Base-by-base conservation (phyloP, 1,140 invertebrate genomes). In the Pantala flavescens region DNA sequence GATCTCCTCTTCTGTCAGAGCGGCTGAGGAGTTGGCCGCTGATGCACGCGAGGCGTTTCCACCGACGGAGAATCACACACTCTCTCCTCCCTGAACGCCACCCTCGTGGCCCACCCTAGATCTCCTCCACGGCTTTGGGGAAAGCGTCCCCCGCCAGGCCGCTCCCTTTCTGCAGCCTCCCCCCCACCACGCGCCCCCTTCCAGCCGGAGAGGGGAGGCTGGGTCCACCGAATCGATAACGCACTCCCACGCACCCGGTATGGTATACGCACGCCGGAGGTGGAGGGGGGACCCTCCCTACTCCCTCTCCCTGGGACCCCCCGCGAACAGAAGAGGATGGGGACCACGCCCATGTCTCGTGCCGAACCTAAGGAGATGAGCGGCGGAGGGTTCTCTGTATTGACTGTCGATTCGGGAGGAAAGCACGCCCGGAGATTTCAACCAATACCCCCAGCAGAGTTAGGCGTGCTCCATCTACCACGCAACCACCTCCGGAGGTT, bases 181-280 rank as follows among this genome's bases (percentile, higher is more conserved):
- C 49, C 16, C 49, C 49, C 49, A 63, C 49, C 12, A 3, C 49
- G 16, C 49, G 43, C 49, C 49, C 16, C n/a, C 49, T 21, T 63
- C 49, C 49, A 36, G 28, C 28, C 3, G 12, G 49, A 63, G 49
- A 63, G 49, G 49, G 49, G 49, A 63, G n/a, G 49, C 49, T 63
- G 49, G 49, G 49, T 63, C 49, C 49, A 63, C 49, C 49, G 49
- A 63, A 63, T 63, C 49, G 49, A 63, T 63, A 63, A 63, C 49
- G 49, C 49, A 63, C 49, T 7, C 49, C 49, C 49, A 63, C 49
- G 49, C 49, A 63, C 49, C 49, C 49, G 49, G 49, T 21, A 63
- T 63, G 49, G 49, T 7, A 63, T 63, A 63, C 49, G 49, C 49
- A 63, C 49, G n/a, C 49, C 49, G 49, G 49, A 63, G 14, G 49